A percentile compares a stretch with the other conserved stretches of the same genome.
These are phyloP conservation scores for Pycnomerus fuliginosus DNA, from an alignment of 2,888 invertebrate species.

Conservation along the genomic window DNA sequence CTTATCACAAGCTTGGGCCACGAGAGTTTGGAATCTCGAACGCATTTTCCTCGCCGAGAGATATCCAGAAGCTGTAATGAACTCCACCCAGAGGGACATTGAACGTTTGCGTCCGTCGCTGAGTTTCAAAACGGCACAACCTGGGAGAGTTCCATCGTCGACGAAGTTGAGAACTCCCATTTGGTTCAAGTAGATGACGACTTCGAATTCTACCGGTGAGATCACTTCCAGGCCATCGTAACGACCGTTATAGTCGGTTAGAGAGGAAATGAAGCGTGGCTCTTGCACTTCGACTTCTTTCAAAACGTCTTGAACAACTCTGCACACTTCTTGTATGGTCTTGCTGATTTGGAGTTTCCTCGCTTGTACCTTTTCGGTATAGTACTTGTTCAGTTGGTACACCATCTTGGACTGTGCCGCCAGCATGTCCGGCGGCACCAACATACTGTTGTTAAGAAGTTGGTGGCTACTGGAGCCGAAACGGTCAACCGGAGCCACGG, in stretches of 20 bases:
- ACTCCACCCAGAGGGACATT: constrained; percentile 89
- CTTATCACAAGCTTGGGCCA: constrained; percentile 79
- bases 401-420: constrained; percentile 76
- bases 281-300: constrained; percentile 86
- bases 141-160: constrained; percentile 80
- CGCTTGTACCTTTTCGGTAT: constrained; percentile 72
- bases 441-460: constrained; percentile 51
- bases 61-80: constrained; percentile 85
- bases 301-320: constrained; percentile 79
- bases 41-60: constrained; percentile 81
- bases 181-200: constrained; percentile 81
- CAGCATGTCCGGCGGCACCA: constrained; percentile 71
- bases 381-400: constrained; percentile 79
- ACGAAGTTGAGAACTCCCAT: constrained; percentile 91
- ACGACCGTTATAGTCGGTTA: constrained; percentile 73
- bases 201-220: constrained; percentile 79
- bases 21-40: constrained; percentile 76
- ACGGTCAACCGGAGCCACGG: constrained; percentile 41
- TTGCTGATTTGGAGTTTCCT: constrained; percentile 63
- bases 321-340: constrained; percentile 74
- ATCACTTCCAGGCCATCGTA: constrained; percentile 81
- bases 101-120: constrained; percentile 84
- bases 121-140: constrained; percentile 80
- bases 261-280: constrained; percentile 76
- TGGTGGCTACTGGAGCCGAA: constrained; percentile 40